Evolutionary conservation across 2,113 vertebrate species (phyloP), one percentile per base, ranked within the genome.

Genomic region (Toxotes chatareus): DNA sequence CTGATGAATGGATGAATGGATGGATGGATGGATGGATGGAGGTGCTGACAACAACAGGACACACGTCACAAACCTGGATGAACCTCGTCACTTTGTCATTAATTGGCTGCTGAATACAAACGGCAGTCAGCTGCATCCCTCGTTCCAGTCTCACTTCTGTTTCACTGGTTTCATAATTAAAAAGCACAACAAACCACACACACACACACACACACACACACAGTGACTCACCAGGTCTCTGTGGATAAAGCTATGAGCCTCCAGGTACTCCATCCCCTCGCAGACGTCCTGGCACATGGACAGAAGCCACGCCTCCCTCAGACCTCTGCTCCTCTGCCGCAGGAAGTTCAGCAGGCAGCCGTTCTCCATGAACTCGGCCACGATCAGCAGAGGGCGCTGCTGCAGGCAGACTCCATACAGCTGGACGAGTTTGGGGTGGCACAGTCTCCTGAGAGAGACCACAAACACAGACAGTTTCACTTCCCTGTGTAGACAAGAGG

Each of bases 351-450:
- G 95, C 79, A 98, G 93, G 86, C 96, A 96, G 81, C 97, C 97
- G 0, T 96, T 95, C 67, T 96, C 96, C 97, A 98, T 95, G 49
- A 97, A 97, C 89, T 97, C 97, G 0, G 95, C 96, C 73, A 98
- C 95, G 3, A 98, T 95, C 0, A 91, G 95, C 76, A 98, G 93
- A 12, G 96, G 96, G 36, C 86, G 95, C 83, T 91, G 93, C 23
- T 84, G 92, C 19, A 93, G 82, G n/a, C 96, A 97, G 3, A 98
- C 96, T 0, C 97, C 96, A 0, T 98, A 98, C 77, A 98, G 95
- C 94, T 97, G 96, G 12, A 98, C 97, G 60, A 98, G 90, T 60
- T 95, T 96, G 0, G 95, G 94, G 57, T 98, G 97, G 67, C 95
- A 97, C 27, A 98, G 86, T 67, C 91, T 95, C 96, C 97, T 98